Base-by-base conservation (phyloP, 2,113 vertebrate genomes). In the Oreochromis aureus region DNA sequence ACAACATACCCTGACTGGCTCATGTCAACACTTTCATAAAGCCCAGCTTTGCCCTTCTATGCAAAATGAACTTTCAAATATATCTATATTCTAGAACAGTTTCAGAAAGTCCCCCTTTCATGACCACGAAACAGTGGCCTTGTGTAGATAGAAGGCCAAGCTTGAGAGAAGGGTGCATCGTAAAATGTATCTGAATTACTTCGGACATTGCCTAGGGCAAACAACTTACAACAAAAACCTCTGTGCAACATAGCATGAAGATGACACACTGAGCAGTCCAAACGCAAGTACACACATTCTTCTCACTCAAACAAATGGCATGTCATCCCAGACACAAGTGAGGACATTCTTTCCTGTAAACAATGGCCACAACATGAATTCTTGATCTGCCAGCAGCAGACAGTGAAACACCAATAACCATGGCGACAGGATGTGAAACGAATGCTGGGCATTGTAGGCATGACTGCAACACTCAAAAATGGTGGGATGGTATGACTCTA, bases 321-420 rank as follows among this genome's bases (percentile, higher is more conserved):
- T 89, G 78, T 92, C 89, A 90, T 89, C 69, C 71, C 53, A 83
- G 87, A 91, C 78, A 92, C 87, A 92, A 93, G 90, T 89, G 86
- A 85, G 78, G 87, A 94, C 90, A 92, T 94, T 94, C 88, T 93
- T 92, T 92, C 78, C 89, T 86, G 71, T 89, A 89, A 93, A 93
- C 88, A 94, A 90, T 83, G 80, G 81, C 58, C 87, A 89, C 91
- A 87, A 89, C 86, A 89, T 91, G 63, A 92, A 95, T 93, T 91
- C 89, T 87, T 79, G 56, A 81, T 90, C 86, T 80, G 84, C 81
- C 82, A 89, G 80, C 61, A 88, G 80, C 91, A 90, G 89, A 88
- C 83, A 92, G 76, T 89, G 39, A 63, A 88, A 56, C 66, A 54
- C 83, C 88, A 92, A 83, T 59, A 88, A 92, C 58, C 87, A 83